Percentiles rank a stretch among this genome's conserved stretches.
Conservation (phyloP, 2,797 vertebrate genomes). For the Hapalemur alaotrensis region DNA sequence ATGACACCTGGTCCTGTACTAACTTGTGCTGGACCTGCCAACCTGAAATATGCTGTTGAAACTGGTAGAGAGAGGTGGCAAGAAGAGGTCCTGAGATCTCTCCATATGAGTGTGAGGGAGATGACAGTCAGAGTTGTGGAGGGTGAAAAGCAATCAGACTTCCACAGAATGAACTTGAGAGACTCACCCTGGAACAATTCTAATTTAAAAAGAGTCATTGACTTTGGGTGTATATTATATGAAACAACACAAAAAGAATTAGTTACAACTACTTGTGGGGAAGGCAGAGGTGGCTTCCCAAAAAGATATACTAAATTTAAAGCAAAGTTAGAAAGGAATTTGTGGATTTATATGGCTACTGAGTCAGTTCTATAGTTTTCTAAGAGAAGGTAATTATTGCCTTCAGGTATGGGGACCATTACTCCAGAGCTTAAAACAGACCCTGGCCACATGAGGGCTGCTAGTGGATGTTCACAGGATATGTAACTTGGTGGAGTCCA, state of each 20-base stretch:
- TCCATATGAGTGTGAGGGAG: not conserved
- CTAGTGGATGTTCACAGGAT: not conserved
- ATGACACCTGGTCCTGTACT: not conserved
- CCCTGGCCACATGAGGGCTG: not conserved
- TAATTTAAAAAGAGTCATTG: not conserved
- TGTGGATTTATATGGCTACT: not conserved
- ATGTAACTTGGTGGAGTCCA: accelerated
- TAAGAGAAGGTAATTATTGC: not conserved
- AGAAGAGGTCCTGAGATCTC: not conserved
- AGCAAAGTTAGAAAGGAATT: not conserved
- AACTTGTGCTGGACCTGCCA: not conserved
- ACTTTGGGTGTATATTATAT: not conserved
- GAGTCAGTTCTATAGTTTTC: not conserved
- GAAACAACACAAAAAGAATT: not conserved
- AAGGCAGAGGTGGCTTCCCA: not conserved
- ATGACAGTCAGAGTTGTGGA: not conserved
- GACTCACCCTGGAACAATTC: not conserved
- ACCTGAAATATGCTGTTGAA: not conserved
- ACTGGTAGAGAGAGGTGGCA: not conserved
- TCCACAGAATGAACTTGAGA: not conserved
- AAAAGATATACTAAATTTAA: not conserved
- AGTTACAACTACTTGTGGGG: not conserved
- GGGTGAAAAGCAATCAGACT: not conserved
- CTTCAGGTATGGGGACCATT: not conserved
- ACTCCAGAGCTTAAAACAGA: not conserved